Base-by-base conservation (phyloP, 2,797 vertebrate genomes). In the Hylomyscus alleni region DNA sequence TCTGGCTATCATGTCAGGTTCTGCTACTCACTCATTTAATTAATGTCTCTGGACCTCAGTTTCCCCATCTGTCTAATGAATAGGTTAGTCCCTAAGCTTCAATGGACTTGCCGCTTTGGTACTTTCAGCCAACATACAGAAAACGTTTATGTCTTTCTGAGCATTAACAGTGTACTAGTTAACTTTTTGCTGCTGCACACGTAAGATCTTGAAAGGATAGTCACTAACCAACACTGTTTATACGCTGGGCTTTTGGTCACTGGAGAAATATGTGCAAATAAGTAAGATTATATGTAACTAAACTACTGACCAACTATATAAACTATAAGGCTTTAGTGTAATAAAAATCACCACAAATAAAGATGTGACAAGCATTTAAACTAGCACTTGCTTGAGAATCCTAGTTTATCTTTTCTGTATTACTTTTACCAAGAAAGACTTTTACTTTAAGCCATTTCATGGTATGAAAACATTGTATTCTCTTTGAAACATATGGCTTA, bases 371-470 rank as follows among this genome's bases (percentile, higher is more conserved):
- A 6, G 37, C 31, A 96, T 81, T 96, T 90, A 65, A 37, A 86
- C 60, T 40, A 90, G 60, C 37, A 60, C 89, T 72, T 94, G 56
- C 76, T 89, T 93, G 22, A 97, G 65, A 94, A 87, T 73, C 54
- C 47, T 83, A 65, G 8, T 94, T 83, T 91, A 78, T 31, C 89
- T 3, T 69, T 85, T 94, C 20, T 83, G 3, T 54, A 60, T 93
- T 73, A 95, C 91, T 96, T 90, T 37, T 89, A 83, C 90, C 92
- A 94, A 31, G 22, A 93, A 95, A 96, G 65, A 90, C 1, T 81
- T 24, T 95, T 73, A 58, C 58, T 86, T 93, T 91, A 78, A 95
- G 54, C 78, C 22, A 89, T 82, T 87, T 96, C 54, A 90, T 91
- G 50, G 90, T 65, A 85, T 96, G 83, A 92, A 72, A 76, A 93